A percentile compares a stretch with the other conserved stretches of the same genome.
Evolutionary conservation across 2,888 invertebrate genomes (phyloP).

Genomic region (Ormyrus labotus): DNA sequence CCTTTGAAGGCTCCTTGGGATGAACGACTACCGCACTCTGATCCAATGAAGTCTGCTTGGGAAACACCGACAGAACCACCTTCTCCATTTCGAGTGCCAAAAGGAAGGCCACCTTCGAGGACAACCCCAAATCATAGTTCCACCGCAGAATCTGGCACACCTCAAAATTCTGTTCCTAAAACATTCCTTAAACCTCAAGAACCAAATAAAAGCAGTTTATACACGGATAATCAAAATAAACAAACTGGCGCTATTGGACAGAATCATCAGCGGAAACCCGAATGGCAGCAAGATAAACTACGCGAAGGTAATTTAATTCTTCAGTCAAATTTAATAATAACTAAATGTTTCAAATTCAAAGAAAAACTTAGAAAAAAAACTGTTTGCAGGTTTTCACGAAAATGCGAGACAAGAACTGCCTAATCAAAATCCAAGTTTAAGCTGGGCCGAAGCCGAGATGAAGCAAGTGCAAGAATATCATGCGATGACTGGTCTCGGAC

Average conservation of each 20-base stretch:
- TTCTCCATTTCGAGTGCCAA: constrained; percentile 81
- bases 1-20: constrained; percentile 56
- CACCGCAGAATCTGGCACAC: constrained; percentile 76
- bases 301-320: constrained; percentile 61
- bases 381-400: constrained; percentile 45
- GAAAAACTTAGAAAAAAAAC: neutral
- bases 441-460: constrained; percentile 70
- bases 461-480: constrained; percentile 72
- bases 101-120: constrained; percentile 81
- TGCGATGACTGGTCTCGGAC: constrained; percentile 66
- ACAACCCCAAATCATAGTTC: constrained; percentile 77
- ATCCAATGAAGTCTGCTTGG: constrained; percentile 61
- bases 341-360: neutral
- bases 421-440: constrained; percentile 63
- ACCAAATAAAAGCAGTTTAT: constrained; percentile 76
- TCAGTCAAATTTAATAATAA: neutral
- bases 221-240: constrained; percentile 60
- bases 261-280: constrained; percentile 62
- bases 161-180: constrained; percentile 69
- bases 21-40: constrained; percentile 59
- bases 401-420: constrained; percentile 61
- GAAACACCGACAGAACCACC: constrained; percentile 73
- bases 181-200: constrained; percentile 82
- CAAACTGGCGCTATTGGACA: constrained; percentile 58
- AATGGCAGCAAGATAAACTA: constrained; percentile 67